These are phyloP conservation scores for Caenorhabditis brenneri DNA, from an alignment of 1,140 invertebrate genomes.

Conservation along the genomic window DNA sequence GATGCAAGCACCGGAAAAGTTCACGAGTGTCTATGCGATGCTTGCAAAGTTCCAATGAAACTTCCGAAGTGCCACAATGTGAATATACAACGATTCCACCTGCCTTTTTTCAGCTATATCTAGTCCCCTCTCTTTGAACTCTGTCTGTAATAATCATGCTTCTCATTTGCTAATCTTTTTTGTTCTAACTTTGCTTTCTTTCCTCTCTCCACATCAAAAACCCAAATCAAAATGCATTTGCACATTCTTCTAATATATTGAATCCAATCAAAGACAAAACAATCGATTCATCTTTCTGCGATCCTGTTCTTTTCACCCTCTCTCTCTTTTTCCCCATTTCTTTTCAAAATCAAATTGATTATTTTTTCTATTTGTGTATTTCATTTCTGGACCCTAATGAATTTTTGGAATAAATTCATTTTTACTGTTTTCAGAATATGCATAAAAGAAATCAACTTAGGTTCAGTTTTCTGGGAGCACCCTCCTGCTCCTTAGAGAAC, in stretches of 20 bases:
- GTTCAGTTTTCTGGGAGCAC: no score
- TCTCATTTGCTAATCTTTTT: not conserved
- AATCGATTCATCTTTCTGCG: constrained; percentile 11
- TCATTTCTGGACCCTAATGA: no score
- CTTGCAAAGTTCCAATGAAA: not conserved
- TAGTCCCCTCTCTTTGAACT: not conserved
- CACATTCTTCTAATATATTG: not conserved
- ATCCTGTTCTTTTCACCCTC: not conserved
- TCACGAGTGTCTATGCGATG: constrained; percentile 27
- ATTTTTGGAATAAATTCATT: no score
- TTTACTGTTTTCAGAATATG: no score
- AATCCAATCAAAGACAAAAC: not conserved
- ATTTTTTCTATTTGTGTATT: no score
- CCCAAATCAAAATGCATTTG: not conserved
- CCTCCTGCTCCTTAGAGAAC: no score
- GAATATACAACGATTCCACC: not conserved
- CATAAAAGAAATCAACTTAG: no score
- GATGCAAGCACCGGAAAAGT: constrained; percentile 8
- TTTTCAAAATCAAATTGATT: not conserved
- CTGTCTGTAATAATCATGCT: not conserved
- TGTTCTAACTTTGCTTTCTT: not conserved
- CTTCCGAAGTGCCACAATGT: not conserved
- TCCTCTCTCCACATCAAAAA: not conserved
- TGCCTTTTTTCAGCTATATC: not conserved
- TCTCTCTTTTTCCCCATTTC: not conserved